Base-by-base conservation (phyloP, 2,797 vertebrate genomes). In the Jordanella pulchra region DNA sequence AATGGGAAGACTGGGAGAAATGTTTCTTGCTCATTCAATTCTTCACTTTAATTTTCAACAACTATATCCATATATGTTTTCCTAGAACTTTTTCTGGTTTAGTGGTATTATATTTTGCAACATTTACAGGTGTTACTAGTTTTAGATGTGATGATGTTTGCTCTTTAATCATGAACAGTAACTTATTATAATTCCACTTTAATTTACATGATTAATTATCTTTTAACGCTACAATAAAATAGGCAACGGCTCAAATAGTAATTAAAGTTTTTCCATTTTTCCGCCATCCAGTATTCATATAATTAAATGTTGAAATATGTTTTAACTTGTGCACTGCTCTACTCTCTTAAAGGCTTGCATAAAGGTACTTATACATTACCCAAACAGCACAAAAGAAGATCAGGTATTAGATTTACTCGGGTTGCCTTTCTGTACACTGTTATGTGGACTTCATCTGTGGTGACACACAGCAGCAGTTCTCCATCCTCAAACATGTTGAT, bases 331-430 rank as follows among this genome's bases (percentile, higher is more conserved):
- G 75, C 89, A 87, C 91, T 71, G 84, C 91, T 95, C 89, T 93
- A 94, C 89, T 95, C 92, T 95, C 78, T 94, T 94, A 81, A 95
- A 95, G 94, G 94, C 72, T 91, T 94, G 90, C 93, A 93, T 92
- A 95, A 94, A 93, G 93, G 92, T 92, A 94, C 94, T 93, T 94
- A 92, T 90, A 94, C 94, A 85, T 94, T 94, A 94, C 93, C 95
- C 89, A 95, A 95, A 95, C 94, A 94, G 89, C 94, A 93, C 91
- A 95, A 95, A 93, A 92, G 94, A 93, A 93, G 93, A 93, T 95
- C 94, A 95, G 95, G 94, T 95, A 95, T 94, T 93, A 91, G 92
- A 86, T 73, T 84, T 83, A 84, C 75, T 66, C 64, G 54, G 87
- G 91, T 88, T 87, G 72, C 25, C 6, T 65, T 47, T 65, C 44